Evolutionary conservation across 2,888 invertebrate genomes (phyloP).

Genomic region (Pilophorus perplexus): DNA sequence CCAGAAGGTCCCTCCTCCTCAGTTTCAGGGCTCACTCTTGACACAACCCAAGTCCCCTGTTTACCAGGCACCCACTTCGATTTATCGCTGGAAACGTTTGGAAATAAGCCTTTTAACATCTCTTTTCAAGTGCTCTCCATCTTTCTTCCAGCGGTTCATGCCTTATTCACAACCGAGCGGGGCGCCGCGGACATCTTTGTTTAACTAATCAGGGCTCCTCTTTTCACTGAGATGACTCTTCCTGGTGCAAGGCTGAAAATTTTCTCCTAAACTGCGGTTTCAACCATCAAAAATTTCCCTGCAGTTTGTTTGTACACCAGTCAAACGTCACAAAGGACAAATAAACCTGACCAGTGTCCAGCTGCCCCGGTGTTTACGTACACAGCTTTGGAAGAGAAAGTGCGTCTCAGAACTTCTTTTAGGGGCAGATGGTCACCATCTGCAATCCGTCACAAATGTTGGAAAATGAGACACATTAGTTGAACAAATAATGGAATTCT

Average conservation of each 20-base stretch:
- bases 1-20: constrained; percentile 6
- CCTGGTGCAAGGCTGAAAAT: too few relatives aligned
- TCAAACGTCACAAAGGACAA: too few relatives aligned
- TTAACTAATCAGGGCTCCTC: constrained; percentile 20
- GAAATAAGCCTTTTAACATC: constrained; percentile 28
- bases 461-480: too few relatives aligned
- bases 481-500: too few relatives aligned
- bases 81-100: constrained; percentile 25
- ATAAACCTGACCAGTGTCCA: constrained; percentile 6
- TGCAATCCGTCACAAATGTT: constrained; percentile 23
- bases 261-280: too few relatives aligned
- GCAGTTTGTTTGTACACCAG: too few relatives aligned
- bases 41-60: constrained; percentile 22
- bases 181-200: constrained; percentile 19
- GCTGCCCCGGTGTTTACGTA: constrained; percentile 12
- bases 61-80: constrained; percentile 10
- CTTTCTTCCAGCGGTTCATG: constrained; percentile 16
- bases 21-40: neutral
- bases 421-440: constrained; percentile 20
- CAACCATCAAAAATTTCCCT: too few relatives aligned
- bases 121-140: constrained; percentile 30
- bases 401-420: neutral
- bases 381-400: neutral
- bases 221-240: too few relatives aligned
- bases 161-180: constrained; percentile 23